These are phyloP conservation scores for Arrhopalites spinosus DNA, from an alignment of 2,888 invertebrate species.

Conservation along the genomic window DNA sequence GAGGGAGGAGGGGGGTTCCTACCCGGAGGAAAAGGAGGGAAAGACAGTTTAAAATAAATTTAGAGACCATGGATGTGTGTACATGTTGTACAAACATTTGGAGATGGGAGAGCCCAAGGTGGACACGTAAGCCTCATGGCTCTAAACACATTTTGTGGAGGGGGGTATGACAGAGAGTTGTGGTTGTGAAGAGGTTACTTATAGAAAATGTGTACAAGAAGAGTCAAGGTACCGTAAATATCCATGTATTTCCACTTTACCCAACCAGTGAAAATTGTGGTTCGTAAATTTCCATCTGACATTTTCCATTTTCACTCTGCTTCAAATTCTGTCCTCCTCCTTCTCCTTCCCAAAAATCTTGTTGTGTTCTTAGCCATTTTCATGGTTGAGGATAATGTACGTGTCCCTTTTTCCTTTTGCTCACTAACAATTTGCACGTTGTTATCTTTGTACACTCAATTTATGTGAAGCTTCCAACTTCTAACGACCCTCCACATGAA, in stretches of 20 bases:
- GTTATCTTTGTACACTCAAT: constrained; percentile 7
- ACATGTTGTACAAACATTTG: too few species aligned
- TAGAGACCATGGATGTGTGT: neutral
- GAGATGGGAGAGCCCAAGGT: too few species aligned
- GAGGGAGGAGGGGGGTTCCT: neutral
- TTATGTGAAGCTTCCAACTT: neutral
- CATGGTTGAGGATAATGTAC: too few species aligned
- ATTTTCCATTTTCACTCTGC: constrained; percentile 40
- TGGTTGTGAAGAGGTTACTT: neutral
- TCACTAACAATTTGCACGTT: constrained; percentile 14
- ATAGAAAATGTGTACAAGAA: neutral
- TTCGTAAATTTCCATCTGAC: constrained; percentile 41
- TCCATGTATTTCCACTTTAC: constrained; percentile 26
- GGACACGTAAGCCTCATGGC: too few species aligned
- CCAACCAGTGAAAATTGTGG: constrained; percentile 18
- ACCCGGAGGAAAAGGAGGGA: neutral
- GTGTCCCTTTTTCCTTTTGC: neutral
- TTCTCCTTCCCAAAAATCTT: neutral
- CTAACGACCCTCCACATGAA: too few species aligned
- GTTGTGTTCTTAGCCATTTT: neutral
- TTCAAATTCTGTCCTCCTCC: constrained; percentile 12
- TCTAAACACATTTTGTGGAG: too few species aligned
- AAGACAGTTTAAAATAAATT: neutral
- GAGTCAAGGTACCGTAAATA: constrained; percentile 19
- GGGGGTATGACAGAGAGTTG: too few species aligned